Evolutionary conservation across 1,140 invertebrate genomes (phyloP).

Genomic region (Ruditapes philippinarum): DNA sequence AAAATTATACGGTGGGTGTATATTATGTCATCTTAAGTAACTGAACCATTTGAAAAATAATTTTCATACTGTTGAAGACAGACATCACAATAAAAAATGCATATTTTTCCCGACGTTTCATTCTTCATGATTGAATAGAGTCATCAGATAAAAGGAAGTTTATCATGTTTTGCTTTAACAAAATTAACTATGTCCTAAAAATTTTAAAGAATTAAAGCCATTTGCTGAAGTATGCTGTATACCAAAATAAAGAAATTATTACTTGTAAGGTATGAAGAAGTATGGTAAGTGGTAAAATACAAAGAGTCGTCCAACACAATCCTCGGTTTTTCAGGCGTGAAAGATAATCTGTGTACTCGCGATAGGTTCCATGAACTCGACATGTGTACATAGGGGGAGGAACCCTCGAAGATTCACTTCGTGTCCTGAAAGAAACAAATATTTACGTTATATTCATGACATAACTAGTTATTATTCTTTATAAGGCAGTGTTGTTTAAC

Average conservation of each 20-base stretch:
- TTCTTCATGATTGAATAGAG: not conserved
- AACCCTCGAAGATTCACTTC: constrained; percentile 72
- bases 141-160: not conserved
- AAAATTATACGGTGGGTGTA: no score
- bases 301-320: constrained; percentile 81
- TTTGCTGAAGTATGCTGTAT: not conserved
- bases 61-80: no score
- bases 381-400: constrained; percentile 84
- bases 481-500: no score
- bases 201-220: not conserved
- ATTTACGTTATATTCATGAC: no score
- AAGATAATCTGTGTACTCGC: constrained; percentile 85
- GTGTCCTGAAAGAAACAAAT: constrained; percentile 73
- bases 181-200: not conserved
- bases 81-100: no score
- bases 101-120: no score
- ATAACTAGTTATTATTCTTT: no score
- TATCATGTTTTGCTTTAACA: not conserved
- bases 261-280: constrained; percentile 77
- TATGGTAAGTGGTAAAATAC: constrained; percentile 85
- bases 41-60: no score
- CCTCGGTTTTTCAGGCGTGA: constrained; percentile 85
- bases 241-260: not conserved
- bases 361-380: constrained; percentile 82
- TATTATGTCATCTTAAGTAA: no score